Conservation (phyloP, 2,797 vertebrate genomes). For the Poecilia picta region DNA sequence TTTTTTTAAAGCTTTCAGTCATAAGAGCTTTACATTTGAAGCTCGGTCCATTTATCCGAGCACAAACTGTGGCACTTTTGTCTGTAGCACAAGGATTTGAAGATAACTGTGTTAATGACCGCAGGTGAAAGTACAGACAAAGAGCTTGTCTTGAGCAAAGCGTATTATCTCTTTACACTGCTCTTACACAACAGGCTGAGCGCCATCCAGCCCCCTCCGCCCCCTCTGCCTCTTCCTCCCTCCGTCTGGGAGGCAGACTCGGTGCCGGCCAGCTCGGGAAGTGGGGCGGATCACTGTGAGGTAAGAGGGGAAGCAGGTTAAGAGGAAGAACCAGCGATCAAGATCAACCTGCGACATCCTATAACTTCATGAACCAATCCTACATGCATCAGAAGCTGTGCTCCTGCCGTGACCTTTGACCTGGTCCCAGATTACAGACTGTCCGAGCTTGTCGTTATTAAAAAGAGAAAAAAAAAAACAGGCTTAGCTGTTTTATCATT, state of each 20-base stretch:
- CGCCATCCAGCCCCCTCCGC: slow-evolving; percentile 21
- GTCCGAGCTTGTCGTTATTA: slow-evolving; percentile 24
- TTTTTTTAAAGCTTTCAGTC: background rate
- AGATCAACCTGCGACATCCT: slow-evolving; percentile 52
- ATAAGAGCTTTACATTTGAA: slow-evolving; percentile 24
- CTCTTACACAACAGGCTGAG: slow-evolving; percentile 72
- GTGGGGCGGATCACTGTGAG: slow-evolving; percentile 57
- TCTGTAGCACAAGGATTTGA: slow-evolving; percentile 42
- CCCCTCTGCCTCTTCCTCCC: background rate
- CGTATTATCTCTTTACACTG: slow-evolving; percentile 67
- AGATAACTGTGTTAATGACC: slow-evolving; percentile 60
- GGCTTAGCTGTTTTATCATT: too few species aligned
- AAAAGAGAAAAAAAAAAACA: background rate
- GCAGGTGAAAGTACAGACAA: slow-evolving; percentile 66
- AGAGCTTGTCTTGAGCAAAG: slow-evolving; percentile 62
- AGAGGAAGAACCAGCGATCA: slow-evolving; percentile 62
- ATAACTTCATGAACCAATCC: slow-evolving; percentile 37
- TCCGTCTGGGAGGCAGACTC: slow-evolving; percentile 41
- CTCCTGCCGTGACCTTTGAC: slow-evolving; percentile 18
- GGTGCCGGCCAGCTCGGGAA: slow-evolving; percentile 33
- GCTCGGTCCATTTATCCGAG: slow-evolving; percentile 10
- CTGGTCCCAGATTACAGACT: slow-evolving; percentile 30
- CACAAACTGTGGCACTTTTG: slow-evolving; percentile 13
- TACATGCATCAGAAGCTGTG: slow-evolving; percentile 6
- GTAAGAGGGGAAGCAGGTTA: slow-evolving; percentile 61